A percentile compares a stretch with the other conserved stretches of the same genome.
Conservation (phyloP, 2,113 vertebrate genomes). For the Propithecus coquereli region DNA sequence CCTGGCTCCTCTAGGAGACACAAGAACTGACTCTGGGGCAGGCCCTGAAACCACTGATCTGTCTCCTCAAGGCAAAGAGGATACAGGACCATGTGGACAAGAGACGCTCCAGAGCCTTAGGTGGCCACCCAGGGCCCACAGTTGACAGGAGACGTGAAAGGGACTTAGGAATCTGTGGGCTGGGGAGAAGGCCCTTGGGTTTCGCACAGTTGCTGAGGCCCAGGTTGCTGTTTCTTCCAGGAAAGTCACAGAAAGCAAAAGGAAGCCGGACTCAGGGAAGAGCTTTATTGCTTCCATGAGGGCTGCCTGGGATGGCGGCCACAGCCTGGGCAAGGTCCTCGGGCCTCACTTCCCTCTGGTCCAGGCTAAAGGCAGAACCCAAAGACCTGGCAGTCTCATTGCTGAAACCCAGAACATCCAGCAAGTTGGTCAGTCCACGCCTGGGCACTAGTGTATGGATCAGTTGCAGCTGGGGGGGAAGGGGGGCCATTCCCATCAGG, state of each 20-base stretch:
- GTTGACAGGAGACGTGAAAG: background rate
- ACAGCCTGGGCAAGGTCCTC: background rate
- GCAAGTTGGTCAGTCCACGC: background rate
- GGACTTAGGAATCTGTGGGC: background rate
- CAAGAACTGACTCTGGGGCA: background rate
- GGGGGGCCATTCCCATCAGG: background rate
- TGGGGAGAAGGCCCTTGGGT: background rate
- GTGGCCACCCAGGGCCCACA: background rate
- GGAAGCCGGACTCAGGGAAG: constrained; percentile 51
- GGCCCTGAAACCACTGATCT: background rate
- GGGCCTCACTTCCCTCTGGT: constrained; percentile 23
- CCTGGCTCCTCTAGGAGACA: background rate
- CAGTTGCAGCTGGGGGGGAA: background rate
- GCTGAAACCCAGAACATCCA: background rate
- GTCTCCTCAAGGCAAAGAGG: background rate
- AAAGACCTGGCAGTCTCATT: background rate
- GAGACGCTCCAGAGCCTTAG: background rate
- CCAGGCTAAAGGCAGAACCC: constrained; percentile 49
- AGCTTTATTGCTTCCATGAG: constrained; percentile 75
- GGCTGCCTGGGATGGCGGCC: constrained; percentile 23
- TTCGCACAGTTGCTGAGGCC: background rate
- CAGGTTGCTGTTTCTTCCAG: background rate
- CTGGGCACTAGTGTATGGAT: background rate
- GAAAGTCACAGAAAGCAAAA: background rate
- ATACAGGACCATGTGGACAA: background rate